Conservation (phyloP, 1,140 invertebrate genomes). For the Wasmannia auropunctata region DNA sequence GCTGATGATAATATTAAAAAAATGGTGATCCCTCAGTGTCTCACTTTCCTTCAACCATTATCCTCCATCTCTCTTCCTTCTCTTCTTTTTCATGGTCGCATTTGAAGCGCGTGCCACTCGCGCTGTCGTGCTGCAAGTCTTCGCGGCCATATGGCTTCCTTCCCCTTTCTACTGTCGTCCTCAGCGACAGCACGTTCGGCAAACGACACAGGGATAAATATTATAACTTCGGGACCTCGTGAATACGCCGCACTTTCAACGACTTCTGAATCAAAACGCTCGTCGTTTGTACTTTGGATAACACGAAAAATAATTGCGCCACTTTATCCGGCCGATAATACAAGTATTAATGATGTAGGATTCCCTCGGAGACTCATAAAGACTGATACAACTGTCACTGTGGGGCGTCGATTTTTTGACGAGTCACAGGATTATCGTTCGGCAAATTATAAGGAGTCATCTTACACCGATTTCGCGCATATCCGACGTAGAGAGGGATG, state of each 20-base stretch:
- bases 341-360: not conserved
- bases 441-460: constrained; percentile 45
- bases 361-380: not conserved
- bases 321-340: not conserved
- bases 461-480: constrained; percentile 21
- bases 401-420: constrained; percentile 29
- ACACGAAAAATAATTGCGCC: constrained; percentile 1
- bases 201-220: constrained; percentile 70
- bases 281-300: not conserved
- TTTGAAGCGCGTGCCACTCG: constrained; percentile 68
- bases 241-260: constrained; percentile 61
- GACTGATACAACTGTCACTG: constrained; percentile 14
- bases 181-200: constrained; percentile 47
- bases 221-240: constrained; percentile 67
- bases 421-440: constrained; percentile 30
- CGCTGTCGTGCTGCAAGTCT: constrained; percentile 61
- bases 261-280: constrained; percentile 44
- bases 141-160: constrained; percentile 77
- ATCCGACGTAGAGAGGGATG: constrained; percentile 26
- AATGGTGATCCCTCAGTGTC: not conserved
- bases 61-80: constrained; percentile 43
- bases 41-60: not conserved
- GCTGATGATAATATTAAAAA: not conserved
- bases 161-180: constrained; percentile 50
- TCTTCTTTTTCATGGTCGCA: constrained; percentile 42